Conservation (phyloP, 2,113 vertebrate species). For the Oreamnos americanus region DNA sequence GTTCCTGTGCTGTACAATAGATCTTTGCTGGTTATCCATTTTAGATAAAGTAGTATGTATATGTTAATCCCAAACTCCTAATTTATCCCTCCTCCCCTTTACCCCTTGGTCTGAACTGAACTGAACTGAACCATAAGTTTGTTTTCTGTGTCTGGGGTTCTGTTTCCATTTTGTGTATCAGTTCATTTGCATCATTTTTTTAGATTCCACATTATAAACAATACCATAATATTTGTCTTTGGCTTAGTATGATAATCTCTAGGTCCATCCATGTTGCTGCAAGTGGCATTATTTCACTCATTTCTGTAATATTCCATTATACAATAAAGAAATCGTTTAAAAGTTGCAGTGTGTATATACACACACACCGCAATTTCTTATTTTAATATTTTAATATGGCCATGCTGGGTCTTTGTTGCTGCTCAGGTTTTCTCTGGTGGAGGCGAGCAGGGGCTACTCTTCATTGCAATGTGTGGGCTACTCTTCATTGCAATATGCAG, state of each 20-base stretch:
- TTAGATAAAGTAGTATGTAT: not conserved
- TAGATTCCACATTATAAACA: not conserved
- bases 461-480: not conserved
- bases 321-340: not conserved
- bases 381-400: not conserved
- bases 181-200: not conserved
- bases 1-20: not conserved
- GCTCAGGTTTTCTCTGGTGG: not conserved
- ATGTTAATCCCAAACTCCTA: not conserved
- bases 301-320: not conserved
- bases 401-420: not conserved
- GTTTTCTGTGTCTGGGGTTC: not conserved
- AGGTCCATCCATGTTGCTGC: not conserved
- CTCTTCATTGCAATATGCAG: not conserved
- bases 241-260: not conserved
- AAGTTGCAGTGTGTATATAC: not conserved
- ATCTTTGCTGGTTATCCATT: not conserved
- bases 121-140: not conserved
- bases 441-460: not conserved
- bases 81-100: not conserved
- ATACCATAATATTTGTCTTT: not conserved
- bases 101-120: not conserved
- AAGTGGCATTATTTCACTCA: not conserved
- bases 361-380: accelerated
- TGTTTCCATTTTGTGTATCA: not conserved